These are phyloP conservation scores for Scelioninae gen. 2 DNA, from an alignment of 2,888 invertebrate species.

Conservation along the genomic window DNA sequence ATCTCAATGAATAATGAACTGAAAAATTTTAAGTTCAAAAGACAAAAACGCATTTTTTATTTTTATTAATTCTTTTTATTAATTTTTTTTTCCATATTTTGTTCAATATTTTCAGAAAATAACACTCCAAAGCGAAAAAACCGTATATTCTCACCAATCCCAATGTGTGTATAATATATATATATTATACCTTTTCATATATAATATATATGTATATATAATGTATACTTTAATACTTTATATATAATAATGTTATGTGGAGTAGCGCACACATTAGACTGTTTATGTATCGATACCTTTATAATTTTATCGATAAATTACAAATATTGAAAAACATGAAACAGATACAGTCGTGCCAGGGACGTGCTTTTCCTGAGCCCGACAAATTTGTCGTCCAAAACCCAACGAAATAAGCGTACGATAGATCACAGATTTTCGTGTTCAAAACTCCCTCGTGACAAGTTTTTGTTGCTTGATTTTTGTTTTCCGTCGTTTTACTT, in stretches of 20 bases:
- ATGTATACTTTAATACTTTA: constrained; percentile 74
- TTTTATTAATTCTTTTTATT: constrained; percentile 74
- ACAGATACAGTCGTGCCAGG: constrained; percentile 72
- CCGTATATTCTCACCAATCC: constrained; percentile 75
- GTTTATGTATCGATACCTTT: constrained; percentile 74
- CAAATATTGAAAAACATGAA: constrained; percentile 76
- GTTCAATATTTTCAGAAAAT: constrained; percentile 76
- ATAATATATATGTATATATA: constrained; percentile 73
- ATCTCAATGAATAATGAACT: no score
- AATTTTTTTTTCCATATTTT: constrained; percentile 75
- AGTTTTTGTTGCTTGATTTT: no score
- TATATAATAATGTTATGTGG: constrained; percentile 75
- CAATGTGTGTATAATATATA: constrained; percentile 75
- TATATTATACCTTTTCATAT: constrained; percentile 72
- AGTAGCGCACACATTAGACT: constrained; percentile 75
- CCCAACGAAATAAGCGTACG: constrained; percentile 18
- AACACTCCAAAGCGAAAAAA: constrained; percentile 76
- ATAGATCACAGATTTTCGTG: constrained; percentile 38
- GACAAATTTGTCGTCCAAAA: background rate
- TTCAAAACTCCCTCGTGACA: constrained; percentile 13
- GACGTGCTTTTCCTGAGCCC: constrained; percentile 64
- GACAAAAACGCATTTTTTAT: constrained; percentile 58
- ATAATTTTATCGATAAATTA: constrained; percentile 75
- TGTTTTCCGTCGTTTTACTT: no score
- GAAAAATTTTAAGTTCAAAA: no score